Evolutionary conservation across 2,113 vertebrate genomes (phyloP), one percentile per base, ranked within the genome.

Genomic region (Channa maculata): DNA sequence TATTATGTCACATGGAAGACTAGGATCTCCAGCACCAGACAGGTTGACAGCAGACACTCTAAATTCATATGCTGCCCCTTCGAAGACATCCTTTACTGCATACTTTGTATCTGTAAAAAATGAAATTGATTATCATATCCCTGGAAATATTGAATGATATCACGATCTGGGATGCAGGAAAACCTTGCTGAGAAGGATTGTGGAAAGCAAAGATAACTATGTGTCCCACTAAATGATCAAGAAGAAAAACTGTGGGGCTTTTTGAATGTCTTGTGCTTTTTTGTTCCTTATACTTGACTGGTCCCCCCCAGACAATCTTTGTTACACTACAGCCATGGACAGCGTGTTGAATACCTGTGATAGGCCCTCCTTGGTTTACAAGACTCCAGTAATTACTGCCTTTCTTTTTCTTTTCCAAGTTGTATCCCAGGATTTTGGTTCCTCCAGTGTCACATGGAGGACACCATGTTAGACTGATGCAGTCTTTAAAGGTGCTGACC

Each of bases 351-450:
- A 71, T 79, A 98, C 96, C 96, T 85, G 89, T 73, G 71, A 96
- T 59, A 0, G 94, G 95, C 45, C 84, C 83, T 0, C 75, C 92
- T 64, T 87, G 95, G 53, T 94, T 95, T 75, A 95, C 95, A 10
- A 94, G 89, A 12, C 83, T 93, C 97, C 97, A 98, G 41, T 91
- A 84, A 61, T 82, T 91, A 14, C 94, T 96, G 1, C 97, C 96
- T 71, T 92, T 96, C 90, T 96, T 97, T 64, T 95, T 94, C 69
- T 96, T 98, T 79, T 99, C 96, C 50, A 97, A 10, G 0, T 95
- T 79, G 77, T 97, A 98, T 15, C 97, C 96, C 51, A 94, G 59
- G 62, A 97, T 94, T 68, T 80, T 92, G 74, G 93, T 92, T 0
- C 92, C 92, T 59, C 96, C 94, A 0, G 92, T 92, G 84, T 95